Conservation (phyloP, 2,888 invertebrate species). For the Dendrolimus pini region DNA sequence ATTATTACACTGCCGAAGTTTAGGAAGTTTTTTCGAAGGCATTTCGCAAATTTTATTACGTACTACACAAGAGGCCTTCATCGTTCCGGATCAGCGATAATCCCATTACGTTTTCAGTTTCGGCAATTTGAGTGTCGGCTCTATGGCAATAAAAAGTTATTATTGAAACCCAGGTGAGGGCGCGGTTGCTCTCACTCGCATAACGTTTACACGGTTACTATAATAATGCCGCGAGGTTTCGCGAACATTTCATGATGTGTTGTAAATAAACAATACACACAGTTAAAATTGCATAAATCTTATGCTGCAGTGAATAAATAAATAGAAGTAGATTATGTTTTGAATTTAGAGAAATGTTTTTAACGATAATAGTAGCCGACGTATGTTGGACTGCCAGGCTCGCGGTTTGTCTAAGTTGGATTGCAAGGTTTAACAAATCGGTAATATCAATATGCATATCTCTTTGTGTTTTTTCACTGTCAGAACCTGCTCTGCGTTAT, state of each 20-base stretch:
- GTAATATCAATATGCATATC: no score
- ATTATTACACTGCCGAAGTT: conserved; percentile 26
- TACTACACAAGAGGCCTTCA: conserved; percentile 43
- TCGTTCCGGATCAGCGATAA: conserved; percentile 61
- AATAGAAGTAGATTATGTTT: no score
- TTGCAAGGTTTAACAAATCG: no score
- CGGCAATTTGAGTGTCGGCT: conserved; percentile 47
- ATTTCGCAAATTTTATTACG: conserved; percentile 52
- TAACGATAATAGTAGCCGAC: no score
- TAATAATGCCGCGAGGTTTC: neutral
- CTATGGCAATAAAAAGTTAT: conserved; percentile 53
- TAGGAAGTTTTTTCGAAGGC: conserved; percentile 32
- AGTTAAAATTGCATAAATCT: no score
- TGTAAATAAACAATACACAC: neutral
- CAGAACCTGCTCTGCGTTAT: no score
- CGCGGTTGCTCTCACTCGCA: conserved; percentile 14
- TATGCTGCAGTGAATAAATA: no score
- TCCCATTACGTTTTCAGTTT: conserved; percentile 58
- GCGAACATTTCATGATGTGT: conserved; percentile 2
- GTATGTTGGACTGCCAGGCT: no score
- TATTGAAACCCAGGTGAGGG: conserved; percentile 43
- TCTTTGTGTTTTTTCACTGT: no score
- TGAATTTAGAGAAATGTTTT: no score
- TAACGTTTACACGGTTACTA: neutral
- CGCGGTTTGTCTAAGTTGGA: no score